These are phyloP conservation scores for Argyra leucocephala DNA, from an alignment of 2,888 invertebrate genomes.

Conservation along the genomic window DNA sequence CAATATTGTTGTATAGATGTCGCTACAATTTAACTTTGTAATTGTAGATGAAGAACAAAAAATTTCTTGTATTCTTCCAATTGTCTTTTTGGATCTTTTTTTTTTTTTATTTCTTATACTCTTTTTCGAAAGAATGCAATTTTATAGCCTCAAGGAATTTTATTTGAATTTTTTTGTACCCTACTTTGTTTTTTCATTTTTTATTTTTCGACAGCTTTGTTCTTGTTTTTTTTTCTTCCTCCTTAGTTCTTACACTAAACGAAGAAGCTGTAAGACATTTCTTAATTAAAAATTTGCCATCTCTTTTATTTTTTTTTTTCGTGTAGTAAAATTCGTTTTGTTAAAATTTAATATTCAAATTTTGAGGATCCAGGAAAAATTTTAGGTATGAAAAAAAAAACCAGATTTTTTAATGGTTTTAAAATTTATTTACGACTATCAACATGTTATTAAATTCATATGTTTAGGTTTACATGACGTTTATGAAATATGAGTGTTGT, in stretches of 20 bases:
- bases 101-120: neutral
- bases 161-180: neutral
- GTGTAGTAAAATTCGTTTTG: neutral
- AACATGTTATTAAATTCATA: neutral
- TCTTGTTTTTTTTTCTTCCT: no score
- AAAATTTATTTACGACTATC: neutral
- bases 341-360: neutral
- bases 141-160: neutral
- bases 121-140: neutral
- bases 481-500: no score
- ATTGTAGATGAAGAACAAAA: no score
- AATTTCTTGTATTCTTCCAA: neutral
- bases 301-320: neutral
- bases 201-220: no score
- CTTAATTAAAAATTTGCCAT: neutral
- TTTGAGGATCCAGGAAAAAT: neutral
- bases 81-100: neutral
- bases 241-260: neutral
- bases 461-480: no score
- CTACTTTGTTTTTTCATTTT: no score
- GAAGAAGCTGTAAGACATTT: slow-evolving; percentile 3
- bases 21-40: no score
- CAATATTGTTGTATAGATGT: neutral
- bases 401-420: neutral
- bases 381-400: no score